Conservation (phyloP, 2,888 invertebrate species). For the Agrotis exclamationis region DNA sequence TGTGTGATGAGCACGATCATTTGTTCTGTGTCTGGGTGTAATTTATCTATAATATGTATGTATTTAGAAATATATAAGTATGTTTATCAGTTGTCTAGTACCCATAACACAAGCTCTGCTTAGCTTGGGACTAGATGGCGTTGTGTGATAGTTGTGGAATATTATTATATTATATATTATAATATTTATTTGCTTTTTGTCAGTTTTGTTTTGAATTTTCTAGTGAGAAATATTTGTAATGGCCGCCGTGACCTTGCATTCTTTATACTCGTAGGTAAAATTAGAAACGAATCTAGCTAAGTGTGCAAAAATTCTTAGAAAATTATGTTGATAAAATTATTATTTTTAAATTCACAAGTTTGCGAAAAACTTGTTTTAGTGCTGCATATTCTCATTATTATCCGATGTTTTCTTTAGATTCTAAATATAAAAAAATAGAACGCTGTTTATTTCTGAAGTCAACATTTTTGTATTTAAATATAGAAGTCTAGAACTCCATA, state of each 20-base stretch:
- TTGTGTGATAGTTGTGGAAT: no score
- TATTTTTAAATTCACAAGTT: neutral
- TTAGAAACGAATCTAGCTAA: slow-evolving; percentile 17
- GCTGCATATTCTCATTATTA: no score
- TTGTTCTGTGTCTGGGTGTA: no score
- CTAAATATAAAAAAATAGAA: neutral
- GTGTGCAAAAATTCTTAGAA: neutral
- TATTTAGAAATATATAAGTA: no score
- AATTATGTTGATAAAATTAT: neutral
- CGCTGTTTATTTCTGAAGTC: neutral
- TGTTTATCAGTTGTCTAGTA: no score
- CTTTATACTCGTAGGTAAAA: neutral
- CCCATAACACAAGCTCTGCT: no score
- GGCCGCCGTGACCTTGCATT: slow-evolving; percentile 7
- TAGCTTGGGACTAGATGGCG: no score
- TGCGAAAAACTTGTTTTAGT: no score
- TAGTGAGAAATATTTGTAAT: neutral
- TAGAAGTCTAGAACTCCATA: neutral
- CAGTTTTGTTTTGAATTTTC: slow-evolving; percentile 15
- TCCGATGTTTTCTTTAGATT: neutral
- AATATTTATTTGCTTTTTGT: slow-evolving; percentile 18
- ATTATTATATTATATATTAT: no score
- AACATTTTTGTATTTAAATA: neutral
- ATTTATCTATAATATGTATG: no score
- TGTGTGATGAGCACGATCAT: no score